Conservation (phyloP, 1,140 invertebrate species). For the Calycopis cecrops region DNA sequence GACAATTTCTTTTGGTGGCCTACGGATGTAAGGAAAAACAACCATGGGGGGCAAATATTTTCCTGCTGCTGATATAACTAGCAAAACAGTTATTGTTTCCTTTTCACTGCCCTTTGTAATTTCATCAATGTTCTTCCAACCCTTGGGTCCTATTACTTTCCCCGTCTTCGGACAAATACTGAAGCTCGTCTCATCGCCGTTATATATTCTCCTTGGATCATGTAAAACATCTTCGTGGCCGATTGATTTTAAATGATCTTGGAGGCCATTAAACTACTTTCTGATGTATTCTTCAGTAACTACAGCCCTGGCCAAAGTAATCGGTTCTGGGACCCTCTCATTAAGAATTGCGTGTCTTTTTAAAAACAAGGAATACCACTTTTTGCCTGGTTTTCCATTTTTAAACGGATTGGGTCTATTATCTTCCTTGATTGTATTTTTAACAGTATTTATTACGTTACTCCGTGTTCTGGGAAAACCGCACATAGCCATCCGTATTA, state of each 20-base stretch:
- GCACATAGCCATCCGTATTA: conserved; percentile 1
- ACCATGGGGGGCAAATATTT: conserved; percentile 10
- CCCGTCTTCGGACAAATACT: conserved; percentile 16
- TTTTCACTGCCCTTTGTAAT: conserved; percentile 10
- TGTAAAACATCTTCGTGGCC: neutral
- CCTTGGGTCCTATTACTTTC: conserved; percentile 9
- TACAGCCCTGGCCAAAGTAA: conserved; percentile 9
- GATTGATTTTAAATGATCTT: neutral
- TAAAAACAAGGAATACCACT: conserved; percentile 11
- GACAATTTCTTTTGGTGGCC: conserved; percentile 11
- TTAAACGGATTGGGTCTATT: conserved; percentile 10
- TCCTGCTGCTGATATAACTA: conserved; percentile 1
- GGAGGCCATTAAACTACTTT: neutral
- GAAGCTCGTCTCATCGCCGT: conserved; percentile 15
- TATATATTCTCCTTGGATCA: conserved; percentile 16
- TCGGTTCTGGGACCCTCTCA: neutral
- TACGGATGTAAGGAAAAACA: conserved; percentile 10
- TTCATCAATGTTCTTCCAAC: conserved; percentile 15
- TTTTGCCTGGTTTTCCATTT: conserved; percentile 9
- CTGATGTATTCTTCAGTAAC: conserved; percentile 3
- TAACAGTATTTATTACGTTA: conserved; percentile 7
- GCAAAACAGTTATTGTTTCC: conserved; percentile 12
- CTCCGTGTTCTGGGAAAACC: conserved; percentile 7
- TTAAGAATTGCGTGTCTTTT: conserved; percentile 7
- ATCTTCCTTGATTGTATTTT: too few relatives aligned